Conservation (phyloP, 1,140 invertebrate genomes). For the Grapholita molesta region DNA sequence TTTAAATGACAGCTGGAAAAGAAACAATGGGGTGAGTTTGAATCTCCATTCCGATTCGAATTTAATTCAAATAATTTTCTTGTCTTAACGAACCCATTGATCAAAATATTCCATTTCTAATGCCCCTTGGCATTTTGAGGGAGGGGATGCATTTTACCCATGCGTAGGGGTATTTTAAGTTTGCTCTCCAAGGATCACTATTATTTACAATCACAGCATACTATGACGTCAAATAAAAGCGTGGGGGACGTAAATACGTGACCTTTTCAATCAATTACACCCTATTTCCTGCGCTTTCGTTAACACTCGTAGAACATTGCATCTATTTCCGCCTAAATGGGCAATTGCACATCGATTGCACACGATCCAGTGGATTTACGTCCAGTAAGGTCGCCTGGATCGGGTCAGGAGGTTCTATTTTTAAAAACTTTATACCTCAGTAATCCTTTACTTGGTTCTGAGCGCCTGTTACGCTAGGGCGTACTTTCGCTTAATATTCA, state of each 20-base stretch:
- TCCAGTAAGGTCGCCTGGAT: constrained; percentile 51
- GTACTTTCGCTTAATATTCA: neutral
- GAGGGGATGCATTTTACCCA: constrained; percentile 74
- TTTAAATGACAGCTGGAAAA: constrained; percentile 82
- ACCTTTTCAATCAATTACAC: constrained; percentile 13
- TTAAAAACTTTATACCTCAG: constrained; percentile 54
- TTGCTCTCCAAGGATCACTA: constrained; percentile 31
- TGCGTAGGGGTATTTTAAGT: constrained; percentile 70
- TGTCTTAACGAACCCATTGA: constrained; percentile 13
- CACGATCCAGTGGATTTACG: constrained; percentile 56
- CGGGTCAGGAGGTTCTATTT: constrained; percentile 52
- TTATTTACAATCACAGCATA: neutral
- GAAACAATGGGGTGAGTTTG: constrained; percentile 81
- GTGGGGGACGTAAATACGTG: neutral
- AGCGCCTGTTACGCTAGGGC: constrained; percentile 18
- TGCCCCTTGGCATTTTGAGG: constrained; percentile 67
- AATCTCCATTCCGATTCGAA: constrained; percentile 20
- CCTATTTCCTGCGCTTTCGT: constrained; percentile 13
- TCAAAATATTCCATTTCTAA: constrained; percentile 41
- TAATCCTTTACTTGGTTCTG: constrained; percentile 25
- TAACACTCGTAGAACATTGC: constrained; percentile 19
- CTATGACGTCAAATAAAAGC: neutral
- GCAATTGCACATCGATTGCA: constrained; percentile 65
- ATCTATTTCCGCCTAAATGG: constrained; percentile 39
- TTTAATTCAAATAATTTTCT: constrained; percentile 18